Percentiles rank a stretch among this genome's conserved stretches.
phyloP scores from a whole-genome alignment of 1,140 invertebrate species.

The Pseudobourletiella spinata region DNA sequence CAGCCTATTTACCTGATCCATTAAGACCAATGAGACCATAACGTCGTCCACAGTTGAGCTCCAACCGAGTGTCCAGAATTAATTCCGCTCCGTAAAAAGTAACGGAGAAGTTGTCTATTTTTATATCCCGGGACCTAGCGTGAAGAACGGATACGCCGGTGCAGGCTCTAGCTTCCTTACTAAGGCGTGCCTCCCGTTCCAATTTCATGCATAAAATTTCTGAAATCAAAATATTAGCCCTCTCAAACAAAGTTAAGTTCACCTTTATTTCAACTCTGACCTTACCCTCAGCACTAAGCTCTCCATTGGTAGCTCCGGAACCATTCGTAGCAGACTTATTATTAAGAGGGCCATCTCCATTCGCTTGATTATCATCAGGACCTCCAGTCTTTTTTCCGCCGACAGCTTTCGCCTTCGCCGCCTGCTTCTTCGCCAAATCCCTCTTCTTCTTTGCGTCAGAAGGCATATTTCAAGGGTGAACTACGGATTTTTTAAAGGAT shows the following conservation, averaged over 20 bases:
- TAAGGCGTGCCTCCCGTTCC: constrained; percentile 79
- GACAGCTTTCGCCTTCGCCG: constrained; percentile 63
- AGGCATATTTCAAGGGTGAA: constrained; percentile 61
- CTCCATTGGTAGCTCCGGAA: constrained; percentile 27
- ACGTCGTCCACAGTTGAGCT: constrained; percentile 90
- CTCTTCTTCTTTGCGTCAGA: constrained; percentile 96
- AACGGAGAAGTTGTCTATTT: constrained; percentile 94
- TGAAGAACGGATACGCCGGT: constrained; percentile 92
- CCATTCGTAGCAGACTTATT: background rate
- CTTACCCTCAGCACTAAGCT: constrained; percentile 36
- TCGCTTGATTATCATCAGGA: constrained; percentile 46
- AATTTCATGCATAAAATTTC: constrained; percentile 78
- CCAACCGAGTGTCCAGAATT: constrained; percentile 87
- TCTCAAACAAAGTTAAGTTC: no score
- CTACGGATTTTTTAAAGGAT: no score
- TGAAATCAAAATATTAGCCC: constrained; percentile 42
- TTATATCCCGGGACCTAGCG: constrained; percentile 88
- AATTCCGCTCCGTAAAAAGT: constrained; percentile 97
- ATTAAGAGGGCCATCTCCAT: constrained; percentile 33
- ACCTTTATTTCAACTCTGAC: no score
- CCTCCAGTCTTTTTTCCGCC: constrained; percentile 44
- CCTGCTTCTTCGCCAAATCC: constrained; percentile 94
- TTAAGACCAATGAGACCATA: constrained; percentile 83
- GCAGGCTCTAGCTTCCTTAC: constrained; percentile 85
- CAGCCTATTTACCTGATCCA: constrained; percentile 48